Evolutionary conservation across 64 coral and sea anemone species (phyloP), one percentile per base, ranked within the genome.

Genomic region (Pocillopora verrucosa): DNA sequence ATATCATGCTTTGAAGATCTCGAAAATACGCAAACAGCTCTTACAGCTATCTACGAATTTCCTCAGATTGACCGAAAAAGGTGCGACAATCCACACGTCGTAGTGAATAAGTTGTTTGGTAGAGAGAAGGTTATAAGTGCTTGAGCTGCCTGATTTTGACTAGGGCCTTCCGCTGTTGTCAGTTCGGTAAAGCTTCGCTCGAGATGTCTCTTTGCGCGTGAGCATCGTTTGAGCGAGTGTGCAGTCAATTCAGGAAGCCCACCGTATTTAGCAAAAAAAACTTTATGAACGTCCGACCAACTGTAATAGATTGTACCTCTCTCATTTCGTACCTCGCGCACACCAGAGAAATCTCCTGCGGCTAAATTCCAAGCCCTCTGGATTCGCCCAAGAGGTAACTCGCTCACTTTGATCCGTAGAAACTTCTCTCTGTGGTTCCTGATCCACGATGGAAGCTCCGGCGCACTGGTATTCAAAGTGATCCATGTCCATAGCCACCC

Each of bases 401-500:
- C 94, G 41, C 75, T 90, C 30, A 96, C 85, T 89, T 96, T 96
- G 1, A 96, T 26, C 63, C 94, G 87, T 37, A 93, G 57, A 78
- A 90, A 93, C 19, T 88, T 59, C 25, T 96, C 88, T 16, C 91
- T 87, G 88, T 96, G 91, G 22, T 92, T 89, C 19, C 76, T 73
- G 89, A 96, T 91, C 94, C 94, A 96, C 1, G 82, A 77, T 4
- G 94, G 94, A 19, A 96, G 78, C 22, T 84, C 83, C 16, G 94
- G 94, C 16, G 91, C 88, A 9, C 88, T 93, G 3, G 94, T 93
- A 70, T 96, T 96, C 16, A 96, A 41, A 22, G 93, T 89, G 59
- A 88, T 79, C 95, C 95, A 97, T 25, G 95, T 97, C 95, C 95
- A 97, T 17, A 97, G 80, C 95, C 95, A 97, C 5, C 95, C 95